Percentiles rank a stretch among this genome's conserved stretches.
These are phyloP conservation scores for Zeus faber DNA, from an alignment of 2,113 vertebrate species.

Conservation along the genomic window DNA sequence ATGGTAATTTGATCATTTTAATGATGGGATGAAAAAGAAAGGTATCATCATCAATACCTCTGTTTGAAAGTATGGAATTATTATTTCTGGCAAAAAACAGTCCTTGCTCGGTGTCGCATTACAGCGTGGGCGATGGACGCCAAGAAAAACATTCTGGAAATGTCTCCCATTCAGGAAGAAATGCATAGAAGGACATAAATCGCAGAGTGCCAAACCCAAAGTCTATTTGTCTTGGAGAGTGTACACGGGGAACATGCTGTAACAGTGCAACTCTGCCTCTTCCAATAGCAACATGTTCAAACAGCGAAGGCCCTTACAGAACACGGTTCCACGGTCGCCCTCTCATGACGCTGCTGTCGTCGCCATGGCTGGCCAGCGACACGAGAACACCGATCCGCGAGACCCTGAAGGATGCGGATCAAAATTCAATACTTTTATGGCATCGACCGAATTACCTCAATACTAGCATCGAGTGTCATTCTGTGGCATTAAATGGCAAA, in stretches of 20 bases:
- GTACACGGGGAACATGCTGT: not conserved
- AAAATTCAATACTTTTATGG: too few species aligned
- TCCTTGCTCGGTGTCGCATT: not conserved
- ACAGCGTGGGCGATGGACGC: too few species aligned
- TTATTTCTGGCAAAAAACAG: not conserved
- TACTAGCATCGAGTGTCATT: too few species aligned
- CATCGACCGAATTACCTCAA: too few species aligned
- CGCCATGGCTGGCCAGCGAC: too few species aligned
- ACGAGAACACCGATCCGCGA: too few species aligned
- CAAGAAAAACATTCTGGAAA: not conserved
- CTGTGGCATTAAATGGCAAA: too few species aligned
- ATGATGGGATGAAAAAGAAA: constrained; percentile 25
- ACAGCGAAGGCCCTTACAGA: too few species aligned
- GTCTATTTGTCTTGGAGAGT: not conserved
- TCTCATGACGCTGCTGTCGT: too few species aligned
- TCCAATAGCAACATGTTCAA: not conserved
- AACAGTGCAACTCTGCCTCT: not conserved
- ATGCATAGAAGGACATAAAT: too few species aligned
- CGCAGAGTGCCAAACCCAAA: not conserved
- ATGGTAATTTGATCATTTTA: constrained; percentile 37
- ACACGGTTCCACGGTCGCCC: too few species aligned
- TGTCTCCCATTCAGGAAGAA: not conserved
- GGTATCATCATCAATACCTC: constrained; percentile 21
- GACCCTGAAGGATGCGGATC: too few species aligned
- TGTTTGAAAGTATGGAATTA: constrained; percentile 18